These are phyloP conservation scores for Taphrorychus bicolor DNA, from an alignment of 2,888 invertebrate genomes.

Conservation along the genomic window DNA sequence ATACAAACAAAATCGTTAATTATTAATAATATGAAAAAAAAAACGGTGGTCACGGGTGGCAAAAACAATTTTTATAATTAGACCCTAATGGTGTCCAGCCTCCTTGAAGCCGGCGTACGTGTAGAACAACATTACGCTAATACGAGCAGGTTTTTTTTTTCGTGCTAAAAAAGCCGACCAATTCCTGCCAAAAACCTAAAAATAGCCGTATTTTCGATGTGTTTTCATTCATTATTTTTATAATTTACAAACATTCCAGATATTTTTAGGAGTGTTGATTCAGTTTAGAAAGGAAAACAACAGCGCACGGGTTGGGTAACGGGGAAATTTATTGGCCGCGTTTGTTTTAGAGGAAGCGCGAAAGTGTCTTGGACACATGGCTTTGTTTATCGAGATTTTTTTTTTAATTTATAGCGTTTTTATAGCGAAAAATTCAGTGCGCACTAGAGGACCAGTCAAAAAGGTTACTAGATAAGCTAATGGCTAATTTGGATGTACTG, in stretches of 20 bases:
- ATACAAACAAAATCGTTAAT: too few relatives aligned
- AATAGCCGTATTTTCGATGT: conserved; percentile 22
- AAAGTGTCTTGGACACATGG: too few relatives aligned
- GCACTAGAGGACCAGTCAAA: too few relatives aligned
- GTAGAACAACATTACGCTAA: neutral
- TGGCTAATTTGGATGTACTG: too few relatives aligned
- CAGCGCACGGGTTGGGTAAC: neutral
- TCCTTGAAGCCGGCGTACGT: neutral
- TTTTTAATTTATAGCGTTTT: too few relatives aligned
- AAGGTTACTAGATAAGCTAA: too few relatives aligned
- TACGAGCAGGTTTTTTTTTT: neutral
- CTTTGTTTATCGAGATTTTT: too few relatives aligned
- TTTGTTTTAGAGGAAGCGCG: conserved; percentile 1
- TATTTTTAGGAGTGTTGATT: conserved; percentile 31
- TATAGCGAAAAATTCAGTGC: too few relatives aligned
- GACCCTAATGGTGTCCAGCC: neutral
- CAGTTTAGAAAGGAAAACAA: conserved; percentile 18
- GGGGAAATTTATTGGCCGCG: neutral
- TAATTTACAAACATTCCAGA: conserved; percentile 28
- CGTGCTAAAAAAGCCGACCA: neutral
- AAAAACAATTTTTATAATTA: too few relatives aligned
- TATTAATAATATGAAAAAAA: too few relatives aligned
- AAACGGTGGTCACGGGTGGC: too few relatives aligned
- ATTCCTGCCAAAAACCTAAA: conserved; percentile 18
- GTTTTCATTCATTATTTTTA: conserved; percentile 34